Percentiles rank a stretch among this genome's conserved stretches.
Evolutionary conservation across 2,113 vertebrate genomes (phyloP).

Genomic region (Alethe diademata): DNA sequence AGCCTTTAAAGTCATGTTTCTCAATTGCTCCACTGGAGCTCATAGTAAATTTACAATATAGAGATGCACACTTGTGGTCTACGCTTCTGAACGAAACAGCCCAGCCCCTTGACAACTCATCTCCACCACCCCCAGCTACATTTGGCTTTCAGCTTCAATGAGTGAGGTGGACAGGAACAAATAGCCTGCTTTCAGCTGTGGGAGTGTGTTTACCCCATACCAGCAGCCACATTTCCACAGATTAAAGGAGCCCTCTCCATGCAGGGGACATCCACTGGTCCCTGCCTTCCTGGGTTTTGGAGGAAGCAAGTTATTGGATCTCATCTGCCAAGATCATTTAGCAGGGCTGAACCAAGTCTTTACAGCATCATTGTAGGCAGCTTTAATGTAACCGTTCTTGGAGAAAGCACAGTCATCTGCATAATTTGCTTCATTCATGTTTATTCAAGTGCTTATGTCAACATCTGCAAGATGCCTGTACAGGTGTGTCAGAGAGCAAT

Average conservation of each 20-base stretch:
- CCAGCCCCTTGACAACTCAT: fast-evolving
- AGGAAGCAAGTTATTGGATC: background rate
- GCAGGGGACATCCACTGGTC: background rate
- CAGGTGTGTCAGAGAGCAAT: background rate
- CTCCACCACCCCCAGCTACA: background rate
- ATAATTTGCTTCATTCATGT: background rate
- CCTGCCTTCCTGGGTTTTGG: fast-evolving
- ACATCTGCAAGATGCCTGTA: background rate
- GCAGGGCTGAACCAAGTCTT: background rate
- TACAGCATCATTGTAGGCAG: background rate
- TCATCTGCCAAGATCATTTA: background rate
- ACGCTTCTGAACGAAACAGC: background rate
- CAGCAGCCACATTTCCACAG: background rate
- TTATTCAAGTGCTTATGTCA: background rate
- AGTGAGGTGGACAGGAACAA: background rate
- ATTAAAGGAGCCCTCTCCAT: background rate
- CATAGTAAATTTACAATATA: fast-evolving
- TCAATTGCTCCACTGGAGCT: background rate
- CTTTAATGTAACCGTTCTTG: background rate
- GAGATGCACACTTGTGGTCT: background rate
- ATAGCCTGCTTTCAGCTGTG: background rate
- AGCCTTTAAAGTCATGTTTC: background rate
- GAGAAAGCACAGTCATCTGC: background rate
- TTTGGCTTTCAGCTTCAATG: background rate
- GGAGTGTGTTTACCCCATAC: fast-evolving